These are phyloP conservation scores for Pentamera pediparva DNA, from an alignment of 53 echinoderm and acorn worm species.

Conservation along the genomic window DNA sequence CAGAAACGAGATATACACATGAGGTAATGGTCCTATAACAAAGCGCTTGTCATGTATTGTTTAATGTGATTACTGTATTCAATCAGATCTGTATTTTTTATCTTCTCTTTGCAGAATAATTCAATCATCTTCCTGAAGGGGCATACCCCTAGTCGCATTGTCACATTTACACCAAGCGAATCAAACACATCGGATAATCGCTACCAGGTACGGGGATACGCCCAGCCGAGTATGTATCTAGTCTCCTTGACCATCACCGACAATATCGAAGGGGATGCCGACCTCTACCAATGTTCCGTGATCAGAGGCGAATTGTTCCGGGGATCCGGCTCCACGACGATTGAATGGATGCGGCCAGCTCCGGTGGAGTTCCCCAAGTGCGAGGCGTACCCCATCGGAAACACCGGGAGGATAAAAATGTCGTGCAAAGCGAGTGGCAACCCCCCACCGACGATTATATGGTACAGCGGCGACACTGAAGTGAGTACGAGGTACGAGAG, in stretches of 20 bases:
- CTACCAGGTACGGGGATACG: background rate
- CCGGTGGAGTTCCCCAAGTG: conserved; percentile 3
- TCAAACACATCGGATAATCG: background rate
- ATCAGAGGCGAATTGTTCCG: background rate
- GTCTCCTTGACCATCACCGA: background rate
- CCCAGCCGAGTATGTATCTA: background rate
- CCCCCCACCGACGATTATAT: background rate
- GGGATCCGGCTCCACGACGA: background rate
- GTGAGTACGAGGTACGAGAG: background rate
- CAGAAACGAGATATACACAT: too few species aligned
- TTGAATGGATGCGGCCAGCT: background rate
- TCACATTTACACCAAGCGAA: background rate
- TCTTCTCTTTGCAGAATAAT: too few species aligned
- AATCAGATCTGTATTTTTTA: too few species aligned
- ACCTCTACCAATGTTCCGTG: background rate
- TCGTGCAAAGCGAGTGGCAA: too few species aligned
- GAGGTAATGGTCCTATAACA: too few species aligned
- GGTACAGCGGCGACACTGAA: background rate
- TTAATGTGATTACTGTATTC: too few species aligned
- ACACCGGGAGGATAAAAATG: too few species aligned
- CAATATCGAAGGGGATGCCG: background rate
- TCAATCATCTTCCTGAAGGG: too few species aligned
- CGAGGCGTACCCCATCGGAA: too few species aligned
- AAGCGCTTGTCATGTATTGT: too few species aligned
- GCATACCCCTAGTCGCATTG: too few species aligned